phyloP scores from a whole-genome alignment of 2,797 vertebrate species.

The Scyliorhinus canicula region DNA sequence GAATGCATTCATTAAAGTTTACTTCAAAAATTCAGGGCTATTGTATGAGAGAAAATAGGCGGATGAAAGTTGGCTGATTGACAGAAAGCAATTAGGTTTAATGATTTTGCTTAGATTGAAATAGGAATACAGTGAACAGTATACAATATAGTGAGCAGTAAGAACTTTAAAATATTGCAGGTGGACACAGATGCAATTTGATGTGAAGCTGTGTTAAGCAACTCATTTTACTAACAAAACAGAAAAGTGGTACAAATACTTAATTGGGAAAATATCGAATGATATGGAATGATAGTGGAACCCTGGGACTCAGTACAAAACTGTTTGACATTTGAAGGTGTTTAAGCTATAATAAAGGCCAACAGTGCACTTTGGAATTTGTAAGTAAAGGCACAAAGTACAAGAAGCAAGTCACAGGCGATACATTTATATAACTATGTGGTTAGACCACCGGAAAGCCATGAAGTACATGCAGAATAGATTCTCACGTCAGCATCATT shows the following conservation, averaged over 20 bases:
- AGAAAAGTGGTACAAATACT: background rate
- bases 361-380: background rate
- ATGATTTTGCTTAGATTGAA: background rate
- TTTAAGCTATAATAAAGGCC: background rate
- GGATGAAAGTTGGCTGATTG: background rate
- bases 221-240: background rate
- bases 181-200: background rate
- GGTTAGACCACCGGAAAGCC: background rate
- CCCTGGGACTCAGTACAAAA: background rate
- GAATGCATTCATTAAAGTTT: background rate
- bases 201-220: background rate
- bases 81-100: background rate
- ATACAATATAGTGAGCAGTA: background rate
- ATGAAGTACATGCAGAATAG: background rate
- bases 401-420: background rate
- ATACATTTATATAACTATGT: background rate
- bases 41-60: background rate
- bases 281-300: background rate
- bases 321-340: background rate
- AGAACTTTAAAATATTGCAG: background rate
- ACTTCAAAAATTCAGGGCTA: background rate
- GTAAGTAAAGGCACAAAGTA: background rate
- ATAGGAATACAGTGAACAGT: too few relatives aligned
- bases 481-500: background rate
- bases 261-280: background rate